Conservation (phyloP, 2,888 invertebrate genomes). For the Blastobasis lacticolella region DNA sequence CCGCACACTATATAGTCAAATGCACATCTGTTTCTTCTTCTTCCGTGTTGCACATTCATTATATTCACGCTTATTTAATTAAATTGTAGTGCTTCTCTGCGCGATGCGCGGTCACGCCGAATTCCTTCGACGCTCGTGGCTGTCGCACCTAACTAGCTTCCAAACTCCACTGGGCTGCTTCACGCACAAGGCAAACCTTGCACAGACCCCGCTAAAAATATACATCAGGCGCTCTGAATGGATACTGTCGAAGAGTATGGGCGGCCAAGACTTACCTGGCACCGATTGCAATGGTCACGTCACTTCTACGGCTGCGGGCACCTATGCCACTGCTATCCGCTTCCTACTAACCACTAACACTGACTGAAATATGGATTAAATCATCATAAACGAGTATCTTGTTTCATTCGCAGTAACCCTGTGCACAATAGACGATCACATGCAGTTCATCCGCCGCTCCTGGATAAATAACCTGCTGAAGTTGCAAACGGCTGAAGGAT, state of each 20-base stretch:
- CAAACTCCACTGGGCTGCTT: background rate
- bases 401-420: slow-evolving; percentile 27
- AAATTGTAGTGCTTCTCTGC: background rate
- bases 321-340: background rate
- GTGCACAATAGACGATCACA: slow-evolving; percentile 33
- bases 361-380: background rate
- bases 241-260: background rate
- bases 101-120: background rate
- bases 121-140: background rate
- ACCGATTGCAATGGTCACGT: background rate
- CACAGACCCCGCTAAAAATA: background rate
- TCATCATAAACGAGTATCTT: background rate
- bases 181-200: background rate
- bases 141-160: background rate
- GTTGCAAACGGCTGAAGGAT: slow-evolving; percentile 33
- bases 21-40: too few relatives aligned
- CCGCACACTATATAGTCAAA: too few relatives aligned
- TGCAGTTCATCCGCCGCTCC: slow-evolving; percentile 26
- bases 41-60: too few relatives aligned
- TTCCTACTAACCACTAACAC: background rate
- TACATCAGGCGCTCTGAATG: background rate
- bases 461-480: slow-evolving; percentile 28
- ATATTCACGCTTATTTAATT: too few relatives aligned
- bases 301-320: background rate
- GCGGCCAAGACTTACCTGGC: background rate